Base-by-base conservation (phyloP, 2,888 invertebrate species). In the Mythimna impura region DNA sequence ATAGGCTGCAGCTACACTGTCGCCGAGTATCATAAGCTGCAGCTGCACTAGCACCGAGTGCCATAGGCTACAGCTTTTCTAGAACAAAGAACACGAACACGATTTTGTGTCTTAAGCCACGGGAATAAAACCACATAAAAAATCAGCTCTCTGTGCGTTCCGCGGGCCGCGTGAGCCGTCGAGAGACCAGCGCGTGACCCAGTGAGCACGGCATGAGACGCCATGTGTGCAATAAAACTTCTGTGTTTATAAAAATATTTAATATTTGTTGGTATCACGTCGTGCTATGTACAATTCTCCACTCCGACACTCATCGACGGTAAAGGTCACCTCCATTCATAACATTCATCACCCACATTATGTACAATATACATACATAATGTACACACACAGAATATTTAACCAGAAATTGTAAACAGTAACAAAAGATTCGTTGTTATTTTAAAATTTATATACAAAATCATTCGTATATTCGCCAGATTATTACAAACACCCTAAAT, bases 371-470 rank as follows among this genome's bases (percentile, higher is more conserved):
- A 47, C 43, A 25, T 25, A 36, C 34, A n/a, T 6, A 20, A 43
- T 22, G n/a, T 30, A 50, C 47, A 55, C 40, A 40, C n/a, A 25
- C 10, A 25, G 43, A 17, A 36, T 57, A 61, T 2, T 54, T 64
- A 20, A 50, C 36, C 17, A 47, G 20, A 64, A 47, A n/a, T 54
- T 68, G 54, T 69, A 81, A 57, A 52, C 34, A 47, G 10, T 67
- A 69, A 34, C 30, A 76, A 77, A 81, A 70, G 10, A n/a, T 84
- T 82, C 85, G 85, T 77, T 81, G 82, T 82, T 71, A 25, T 36
- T 40, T 63, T 67, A 22, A 14, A 25, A 62, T 50, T 54, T 54
- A 54, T 3, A 67, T 74, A 75, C n/a, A 40, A 63, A 77, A 52
- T 81, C 25, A n/a, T 66, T 34, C 8, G 14, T 66, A 43, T 8